These are phyloP conservation scores for Anniella stebbinsi DNA, from an alignment of 2,797 vertebrate genomes.

Conservation along the genomic window DNA sequence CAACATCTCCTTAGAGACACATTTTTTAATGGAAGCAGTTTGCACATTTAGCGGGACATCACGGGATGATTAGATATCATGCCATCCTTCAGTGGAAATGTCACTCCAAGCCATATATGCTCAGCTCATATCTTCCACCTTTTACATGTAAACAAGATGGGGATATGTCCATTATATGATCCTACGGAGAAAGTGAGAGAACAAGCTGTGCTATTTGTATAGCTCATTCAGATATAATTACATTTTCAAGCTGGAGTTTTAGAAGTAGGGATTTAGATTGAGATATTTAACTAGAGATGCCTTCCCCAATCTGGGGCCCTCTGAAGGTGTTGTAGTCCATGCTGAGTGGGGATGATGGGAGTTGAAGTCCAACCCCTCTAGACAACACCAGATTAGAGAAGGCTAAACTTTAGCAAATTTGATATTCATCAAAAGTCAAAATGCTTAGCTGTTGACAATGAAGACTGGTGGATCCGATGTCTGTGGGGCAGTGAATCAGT, in stretches of 20 bases:
- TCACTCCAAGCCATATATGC: neutral
- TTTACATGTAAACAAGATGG: neutral
- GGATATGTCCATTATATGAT: neutral
- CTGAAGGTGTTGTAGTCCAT: too few species aligned
- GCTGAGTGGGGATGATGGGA: too few species aligned
- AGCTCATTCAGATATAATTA: neutral
- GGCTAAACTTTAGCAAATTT: neutral
- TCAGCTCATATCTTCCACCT: neutral
- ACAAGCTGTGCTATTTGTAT: neutral
- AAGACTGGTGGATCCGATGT: too few species aligned
- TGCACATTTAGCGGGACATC: neutral
- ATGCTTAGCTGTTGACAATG: neutral
- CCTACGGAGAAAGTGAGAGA: neutral
- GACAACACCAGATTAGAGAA: too few species aligned
- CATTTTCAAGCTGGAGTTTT: neutral
- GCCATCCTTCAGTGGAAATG: slow-evolving; percentile 4
- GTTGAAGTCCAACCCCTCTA: too few species aligned
- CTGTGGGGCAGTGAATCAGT: too few species aligned
- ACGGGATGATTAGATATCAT: neutral
- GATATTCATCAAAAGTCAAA: neutral
- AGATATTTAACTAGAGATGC: neutral
- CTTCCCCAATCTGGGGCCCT: too few species aligned
- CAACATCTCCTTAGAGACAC: slow-evolving; percentile 6
- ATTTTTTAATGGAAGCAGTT: neutral
- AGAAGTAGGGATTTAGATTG: neutral